Evolutionary conservation across 2,888 invertebrate species (phyloP).

Genomic region (Drosophila rellima): DNA sequence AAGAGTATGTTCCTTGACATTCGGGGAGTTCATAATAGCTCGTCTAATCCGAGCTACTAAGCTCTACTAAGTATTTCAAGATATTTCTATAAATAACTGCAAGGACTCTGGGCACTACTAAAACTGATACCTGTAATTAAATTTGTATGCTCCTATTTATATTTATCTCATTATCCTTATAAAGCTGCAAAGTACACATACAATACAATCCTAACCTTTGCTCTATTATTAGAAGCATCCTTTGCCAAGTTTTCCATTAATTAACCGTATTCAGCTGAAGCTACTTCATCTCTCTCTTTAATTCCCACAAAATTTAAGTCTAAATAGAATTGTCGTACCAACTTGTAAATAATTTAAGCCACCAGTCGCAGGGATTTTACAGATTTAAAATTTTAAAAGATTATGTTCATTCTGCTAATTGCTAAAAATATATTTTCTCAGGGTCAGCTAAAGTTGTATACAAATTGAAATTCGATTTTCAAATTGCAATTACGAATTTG

Average conservation of each 20-base stretch:
- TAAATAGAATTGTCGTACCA: constrained; percentile 5
- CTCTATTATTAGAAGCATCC: neutral
- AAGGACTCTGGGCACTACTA: neutral
- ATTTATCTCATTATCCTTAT: neutral
- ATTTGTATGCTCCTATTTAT: neutral
- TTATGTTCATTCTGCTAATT: constrained; percentile 20
- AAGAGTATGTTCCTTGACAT: too few species aligned
- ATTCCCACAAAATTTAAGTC: constrained; percentile 2
- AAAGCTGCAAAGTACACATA: neutral
- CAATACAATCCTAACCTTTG: neutral
- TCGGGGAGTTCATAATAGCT: too few species aligned
- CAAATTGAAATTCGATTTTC: constrained; percentile 11
- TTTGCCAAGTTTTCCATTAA: neutral
- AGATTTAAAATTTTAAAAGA: neutral
- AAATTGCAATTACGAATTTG: constrained; percentile 42
- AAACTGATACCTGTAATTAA: neutral
- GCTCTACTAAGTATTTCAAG: too few species aligned
- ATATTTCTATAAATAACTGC: too few species aligned
- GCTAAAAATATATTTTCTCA: constrained; percentile 5
- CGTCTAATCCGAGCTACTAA: too few species aligned
- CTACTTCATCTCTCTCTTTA: neutral
- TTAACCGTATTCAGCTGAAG: neutral
- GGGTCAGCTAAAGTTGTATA: neutral
- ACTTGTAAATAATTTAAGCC: constrained; percentile 2
- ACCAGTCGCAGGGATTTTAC: neutral